Evolutionary conservation across 2,888 invertebrate species (phyloP).

Genomic region (Rotaria macrura): DNA sequence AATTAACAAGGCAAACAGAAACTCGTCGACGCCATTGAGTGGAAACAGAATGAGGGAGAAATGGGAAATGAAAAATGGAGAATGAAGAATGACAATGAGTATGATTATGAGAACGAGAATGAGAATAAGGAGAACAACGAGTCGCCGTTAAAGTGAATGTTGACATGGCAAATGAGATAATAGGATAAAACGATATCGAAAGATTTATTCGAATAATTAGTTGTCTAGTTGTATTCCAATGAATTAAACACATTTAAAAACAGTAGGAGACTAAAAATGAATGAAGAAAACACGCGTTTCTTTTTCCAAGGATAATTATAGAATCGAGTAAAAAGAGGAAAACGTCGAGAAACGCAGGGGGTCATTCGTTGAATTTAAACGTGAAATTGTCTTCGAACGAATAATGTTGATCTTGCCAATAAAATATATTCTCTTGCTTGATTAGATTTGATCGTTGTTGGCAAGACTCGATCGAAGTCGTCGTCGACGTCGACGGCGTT

Average conservation of each 20-base stretch:
- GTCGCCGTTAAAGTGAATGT: background rate
- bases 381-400: too few relatives aligned
- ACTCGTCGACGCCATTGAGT: slow-evolving; percentile 4
- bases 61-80: too few relatives aligned
- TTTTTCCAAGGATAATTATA: background rate
- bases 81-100: too few relatives aligned
- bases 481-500: background rate
- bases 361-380: too few relatives aligned
- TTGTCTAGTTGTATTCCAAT: background rate
- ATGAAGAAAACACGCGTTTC: background rate
- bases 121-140: too few relatives aligned
- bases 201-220: background rate
- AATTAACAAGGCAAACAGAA: slow-evolving; percentile 4
- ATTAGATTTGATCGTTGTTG: background rate
- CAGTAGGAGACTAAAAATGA: background rate
- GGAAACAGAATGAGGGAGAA: background rate
- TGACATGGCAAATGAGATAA: background rate
- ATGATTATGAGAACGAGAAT: too few relatives aligned
- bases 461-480: background rate
- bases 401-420: background rate
- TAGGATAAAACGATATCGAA: background rate
- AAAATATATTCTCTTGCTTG: background rate
- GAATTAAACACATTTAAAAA: slow-evolving; percentile 14
- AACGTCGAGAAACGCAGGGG: too few relatives aligned
- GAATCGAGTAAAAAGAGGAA: too few relatives aligned